Conservation (phyloP, 2,888 invertebrate genomes). For the Orthonychiurus folsomi region DNA sequence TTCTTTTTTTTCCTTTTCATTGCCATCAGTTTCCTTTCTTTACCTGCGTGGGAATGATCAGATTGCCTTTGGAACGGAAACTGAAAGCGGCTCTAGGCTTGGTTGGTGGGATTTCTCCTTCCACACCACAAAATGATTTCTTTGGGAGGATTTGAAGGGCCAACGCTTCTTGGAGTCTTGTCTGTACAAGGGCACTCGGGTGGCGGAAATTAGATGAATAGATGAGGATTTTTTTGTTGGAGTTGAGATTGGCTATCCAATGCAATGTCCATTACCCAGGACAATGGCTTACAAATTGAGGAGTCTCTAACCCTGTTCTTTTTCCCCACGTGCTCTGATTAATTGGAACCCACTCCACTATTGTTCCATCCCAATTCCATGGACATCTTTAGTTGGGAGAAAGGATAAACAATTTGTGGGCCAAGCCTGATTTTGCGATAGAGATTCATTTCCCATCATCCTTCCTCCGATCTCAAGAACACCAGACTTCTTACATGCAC, state of each 20-base stretch:
- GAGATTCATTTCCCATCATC: too few species aligned
- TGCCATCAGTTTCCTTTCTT: background rate
- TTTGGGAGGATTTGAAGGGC: background rate
- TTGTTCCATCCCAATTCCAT: background rate
- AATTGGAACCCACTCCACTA: background rate
- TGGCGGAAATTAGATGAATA: background rate
- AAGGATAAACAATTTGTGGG: too few species aligned
- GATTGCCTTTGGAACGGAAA: too few species aligned
- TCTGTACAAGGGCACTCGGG: background rate
- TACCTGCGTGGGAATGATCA: background rate
- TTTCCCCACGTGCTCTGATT: too few species aligned
- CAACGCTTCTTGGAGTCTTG: too few species aligned
- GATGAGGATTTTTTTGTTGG: background rate
- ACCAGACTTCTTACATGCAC: too few species aligned
- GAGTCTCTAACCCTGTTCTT: background rate
- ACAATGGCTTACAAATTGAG: background rate
- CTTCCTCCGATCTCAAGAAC: too few species aligned
- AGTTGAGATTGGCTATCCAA: too few species aligned
- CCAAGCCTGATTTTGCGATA: too few species aligned
- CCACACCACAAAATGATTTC: too few species aligned
- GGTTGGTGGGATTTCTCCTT: too few species aligned
- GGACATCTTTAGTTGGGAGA: background rate
- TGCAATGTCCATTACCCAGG: background rate
- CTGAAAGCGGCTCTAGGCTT: too few species aligned
- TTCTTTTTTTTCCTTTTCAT: slow-evolving; percentile 2